Conservation (phyloP, 2,888 invertebrate genomes). For the Eupithecia tripunctaria region DNA sequence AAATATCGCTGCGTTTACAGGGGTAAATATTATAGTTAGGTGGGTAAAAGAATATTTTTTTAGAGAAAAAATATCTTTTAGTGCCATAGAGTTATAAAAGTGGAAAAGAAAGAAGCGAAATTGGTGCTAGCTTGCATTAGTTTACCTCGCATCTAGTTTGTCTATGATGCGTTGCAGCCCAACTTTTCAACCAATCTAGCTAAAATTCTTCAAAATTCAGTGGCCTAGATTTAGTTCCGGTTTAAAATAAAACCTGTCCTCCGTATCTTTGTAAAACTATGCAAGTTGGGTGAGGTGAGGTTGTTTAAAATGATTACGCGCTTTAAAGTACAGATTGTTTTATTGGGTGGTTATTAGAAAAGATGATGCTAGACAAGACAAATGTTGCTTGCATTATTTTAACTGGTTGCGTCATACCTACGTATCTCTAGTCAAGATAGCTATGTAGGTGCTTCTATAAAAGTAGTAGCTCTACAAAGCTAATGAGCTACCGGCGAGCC, state of each 20-base stretch:
- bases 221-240: conserved; percentile 1
- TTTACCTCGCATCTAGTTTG: conserved; percentile 19
- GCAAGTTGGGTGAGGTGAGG: not conserved
- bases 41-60: not conserved
- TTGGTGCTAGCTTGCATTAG: conserved; percentile 16
- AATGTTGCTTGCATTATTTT: not conserved
- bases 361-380: not conserved
- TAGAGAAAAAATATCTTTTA: not conserved
- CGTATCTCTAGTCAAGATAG: not conserved
- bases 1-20: not conserved
- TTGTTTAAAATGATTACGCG: not conserved
- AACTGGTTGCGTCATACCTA: not conserved
- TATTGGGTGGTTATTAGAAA: conserved; percentile 1
- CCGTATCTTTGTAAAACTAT: not conserved
- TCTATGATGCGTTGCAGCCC: not conserved
- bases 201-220: conserved; percentile 35
- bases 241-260: not conserved
- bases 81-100: not conserved
- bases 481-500: conserved; percentile 19
- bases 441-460: not conserved
- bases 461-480: conserved; percentile 22
- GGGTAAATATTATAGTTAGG: not conserved
- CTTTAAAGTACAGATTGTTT: not conserved
- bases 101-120: not conserved
- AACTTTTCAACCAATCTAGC: conserved; percentile 26